Evolutionary conservation across 2,113 vertebrate species (phyloP), one percentile per base, ranked within the genome.

Genomic region (Tauraco erythrolophus): DNA sequence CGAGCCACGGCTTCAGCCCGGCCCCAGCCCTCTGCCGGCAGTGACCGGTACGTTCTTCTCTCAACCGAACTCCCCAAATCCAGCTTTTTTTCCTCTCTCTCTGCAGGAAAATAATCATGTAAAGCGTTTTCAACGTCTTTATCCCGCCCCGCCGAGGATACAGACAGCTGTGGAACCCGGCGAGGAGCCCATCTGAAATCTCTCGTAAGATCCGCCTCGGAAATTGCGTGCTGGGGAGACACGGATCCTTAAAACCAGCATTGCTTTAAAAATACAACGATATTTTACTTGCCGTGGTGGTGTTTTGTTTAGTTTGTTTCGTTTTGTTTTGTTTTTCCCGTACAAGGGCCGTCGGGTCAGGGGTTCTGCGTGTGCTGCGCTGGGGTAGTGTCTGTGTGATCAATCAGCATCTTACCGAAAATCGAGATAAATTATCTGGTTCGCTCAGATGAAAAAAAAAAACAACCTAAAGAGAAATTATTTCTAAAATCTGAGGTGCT

Each of bases 371-470:
- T 19, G 16, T 28, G 8, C 50, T 41, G 62, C 28, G 12, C 4
- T 0, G 0, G 3, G 19, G 74, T 14, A 2, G 4, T 66, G 90
- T 37, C 62, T 37, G 0, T 30, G 2, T 17, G 18, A 35, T 58
- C 53, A 41, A 7, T 57, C 71, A 39, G 16, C 10, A 7, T 13
- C 53, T 45, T 19, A n/a, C 18, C 39, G 21, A 28, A 81, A 75
- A 51, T 25, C 46, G 4, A 33, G 45, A 65, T 3, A 88, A 85
- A 37, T 33, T 8, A 21, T 4, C 53, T 56, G 57, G 60, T 66
- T 41, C 0, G 0, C 37, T 53, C 46, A 37, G 31, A 31, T 33
- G 5, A 30, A 41, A 25, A 35, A 13, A 9, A 43, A 48, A 53
- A 53, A 25, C 17, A 48, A 7, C 4, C 53, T 33, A 33, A 11